phyloP scores from a whole-genome alignment of 2,888 invertebrate genomes.

The Mythimna albipuncta region DNA sequence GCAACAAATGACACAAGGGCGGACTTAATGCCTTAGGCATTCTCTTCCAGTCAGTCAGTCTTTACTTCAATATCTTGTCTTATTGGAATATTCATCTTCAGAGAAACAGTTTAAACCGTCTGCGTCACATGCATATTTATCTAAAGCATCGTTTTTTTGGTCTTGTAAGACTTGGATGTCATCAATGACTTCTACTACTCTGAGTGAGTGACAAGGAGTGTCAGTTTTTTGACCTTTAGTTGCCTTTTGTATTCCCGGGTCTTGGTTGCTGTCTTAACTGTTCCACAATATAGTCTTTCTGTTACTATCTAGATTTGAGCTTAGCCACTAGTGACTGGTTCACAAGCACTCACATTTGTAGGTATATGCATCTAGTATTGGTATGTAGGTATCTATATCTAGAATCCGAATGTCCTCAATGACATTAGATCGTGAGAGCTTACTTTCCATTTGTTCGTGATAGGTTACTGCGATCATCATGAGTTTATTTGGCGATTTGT shows the following conservation, averaged over 20 bases:
- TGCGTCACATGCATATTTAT: neutral
- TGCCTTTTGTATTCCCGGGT: too few relatives aligned
- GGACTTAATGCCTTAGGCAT: too few relatives aligned
- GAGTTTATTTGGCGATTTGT: conserved; percentile 20
- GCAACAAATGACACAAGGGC: too few relatives aligned
- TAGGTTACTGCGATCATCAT: conserved; percentile 40
- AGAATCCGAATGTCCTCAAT: conserved; percentile 37
- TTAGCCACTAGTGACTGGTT: neutral
- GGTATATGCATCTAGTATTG: neutral
- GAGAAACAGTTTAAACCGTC: neutral
- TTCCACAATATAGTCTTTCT: too few relatives aligned
- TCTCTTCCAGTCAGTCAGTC: too few relatives aligned
- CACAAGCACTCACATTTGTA: neutral
- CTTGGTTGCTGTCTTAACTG: too few relatives aligned
- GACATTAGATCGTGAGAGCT: conserved; percentile 42
- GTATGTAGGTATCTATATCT: conserved; percentile 5
- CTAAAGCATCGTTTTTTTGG: too few relatives aligned
- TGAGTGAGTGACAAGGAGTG: too few relatives aligned
- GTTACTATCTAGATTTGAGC: too few relatives aligned
- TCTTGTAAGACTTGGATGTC: too few relatives aligned
- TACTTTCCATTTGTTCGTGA: conserved; percentile 57
- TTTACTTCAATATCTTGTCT: neutral
- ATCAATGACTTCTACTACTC: too few relatives aligned
- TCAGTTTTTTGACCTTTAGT: too few relatives aligned
- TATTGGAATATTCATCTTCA: neutral